Percentiles rank a stretch among this genome's conserved stretches.
phyloP scores from a whole-genome alignment of 2,797 vertebrate genomes.

The Brachymystax lenok region DNA sequence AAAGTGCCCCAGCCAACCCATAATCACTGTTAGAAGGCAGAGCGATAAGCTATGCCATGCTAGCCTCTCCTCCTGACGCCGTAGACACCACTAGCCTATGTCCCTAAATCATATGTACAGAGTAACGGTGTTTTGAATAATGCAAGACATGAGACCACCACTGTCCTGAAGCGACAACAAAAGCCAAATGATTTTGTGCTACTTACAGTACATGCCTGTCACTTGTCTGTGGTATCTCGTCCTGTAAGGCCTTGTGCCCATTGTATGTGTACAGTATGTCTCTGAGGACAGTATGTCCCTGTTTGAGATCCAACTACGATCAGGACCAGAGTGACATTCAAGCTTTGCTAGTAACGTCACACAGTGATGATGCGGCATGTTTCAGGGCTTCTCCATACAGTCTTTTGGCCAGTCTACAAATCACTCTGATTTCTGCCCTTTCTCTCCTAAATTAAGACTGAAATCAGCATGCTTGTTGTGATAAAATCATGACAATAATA shows the following conservation, averaged over 20 bases:
- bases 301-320: constrained; percentile 43
- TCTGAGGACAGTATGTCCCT: constrained; percentile 35
- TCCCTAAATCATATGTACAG: not conserved
- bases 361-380: constrained; percentile 53
- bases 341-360: constrained; percentile 36
- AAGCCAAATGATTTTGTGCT: not conserved
- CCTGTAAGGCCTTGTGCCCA: not conserved
- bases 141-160: not conserved
- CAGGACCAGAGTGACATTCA: constrained; percentile 59
- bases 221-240: not conserved
- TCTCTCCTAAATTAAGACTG: constrained; percentile 26
- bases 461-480: constrained; percentile 24
- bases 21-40: not conserved
- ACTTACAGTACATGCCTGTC: not conserved
- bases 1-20: constrained; percentile 4
- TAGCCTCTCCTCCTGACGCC: not conserved
- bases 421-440: constrained; percentile 8
- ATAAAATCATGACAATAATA: not conserved
- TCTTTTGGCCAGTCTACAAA: constrained; percentile 4
- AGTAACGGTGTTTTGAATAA: not conserved
- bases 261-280: not conserved
- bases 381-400: constrained; percentile 29
- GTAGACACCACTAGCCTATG: not conserved
- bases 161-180: not conserved
- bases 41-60: not conserved